Conservation (phyloP, 2,113 vertebrate species). For the Pongo pygmaeus region DNA sequence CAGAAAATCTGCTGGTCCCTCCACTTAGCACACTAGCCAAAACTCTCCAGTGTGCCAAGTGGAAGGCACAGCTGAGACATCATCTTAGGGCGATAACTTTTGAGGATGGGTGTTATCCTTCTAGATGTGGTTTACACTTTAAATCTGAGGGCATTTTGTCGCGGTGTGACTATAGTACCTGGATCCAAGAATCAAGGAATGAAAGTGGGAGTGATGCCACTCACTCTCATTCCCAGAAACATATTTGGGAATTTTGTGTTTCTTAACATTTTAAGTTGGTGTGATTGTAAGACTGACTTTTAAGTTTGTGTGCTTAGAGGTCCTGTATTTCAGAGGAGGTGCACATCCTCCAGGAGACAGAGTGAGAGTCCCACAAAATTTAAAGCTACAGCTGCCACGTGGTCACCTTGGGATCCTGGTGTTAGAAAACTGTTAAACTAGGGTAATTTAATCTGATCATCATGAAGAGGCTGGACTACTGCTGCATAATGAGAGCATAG, state of each 20-base stretch:
- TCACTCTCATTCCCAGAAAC: neutral
- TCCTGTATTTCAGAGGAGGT: neutral
- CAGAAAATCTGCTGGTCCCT: neutral
- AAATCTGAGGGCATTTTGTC: neutral
- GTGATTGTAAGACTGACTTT: neutral
- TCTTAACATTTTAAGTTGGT: neutral
- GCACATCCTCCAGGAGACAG: neutral
- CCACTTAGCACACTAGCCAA: neutral
- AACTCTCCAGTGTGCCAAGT: neutral
- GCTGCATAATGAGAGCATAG: neutral
- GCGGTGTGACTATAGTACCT: neutral
- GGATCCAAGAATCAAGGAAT: neutral
- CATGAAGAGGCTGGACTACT: neutral
- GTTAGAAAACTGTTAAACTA: neutral
- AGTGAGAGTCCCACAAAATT: neutral
- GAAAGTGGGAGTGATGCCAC: neutral
- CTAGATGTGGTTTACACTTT: neutral
- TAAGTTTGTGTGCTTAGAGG: neutral
- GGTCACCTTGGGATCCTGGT: neutral
- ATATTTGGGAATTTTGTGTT: neutral
- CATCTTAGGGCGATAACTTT: neutral
- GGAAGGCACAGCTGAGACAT: neutral
- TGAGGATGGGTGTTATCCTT: neutral
- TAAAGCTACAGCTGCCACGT: neutral
- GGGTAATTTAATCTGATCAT: neutral